phyloP scores from a whole-genome alignment of 2,888 invertebrate genomes.

The Lycia hirtaria region DNA sequence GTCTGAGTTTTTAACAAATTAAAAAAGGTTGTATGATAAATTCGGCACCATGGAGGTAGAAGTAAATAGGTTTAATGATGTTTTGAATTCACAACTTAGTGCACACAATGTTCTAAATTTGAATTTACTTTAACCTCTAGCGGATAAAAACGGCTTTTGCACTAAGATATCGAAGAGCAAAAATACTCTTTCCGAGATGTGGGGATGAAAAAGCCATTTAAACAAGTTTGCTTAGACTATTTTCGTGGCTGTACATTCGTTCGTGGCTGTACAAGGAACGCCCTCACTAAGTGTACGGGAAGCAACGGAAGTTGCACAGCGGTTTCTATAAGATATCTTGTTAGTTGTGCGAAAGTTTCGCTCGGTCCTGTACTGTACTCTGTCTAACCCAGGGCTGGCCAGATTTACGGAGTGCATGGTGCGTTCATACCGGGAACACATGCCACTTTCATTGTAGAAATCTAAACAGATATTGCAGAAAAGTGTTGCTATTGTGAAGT shows the following conservation, averaged over 20 bases:
- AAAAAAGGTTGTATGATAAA: too few species aligned
- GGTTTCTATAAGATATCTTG: slow-evolving; percentile 26
- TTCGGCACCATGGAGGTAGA: too few species aligned
- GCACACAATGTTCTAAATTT: too few species aligned
- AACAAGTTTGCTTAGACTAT: neutral
- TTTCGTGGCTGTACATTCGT: slow-evolving; percentile 12
- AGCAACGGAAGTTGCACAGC: slow-evolving; percentile 29
- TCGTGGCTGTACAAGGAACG: slow-evolving; percentile 23
- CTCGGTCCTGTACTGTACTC: slow-evolving; percentile 13
- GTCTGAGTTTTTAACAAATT: too few species aligned
- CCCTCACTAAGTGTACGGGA: slow-evolving; percentile 20
- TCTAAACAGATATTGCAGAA: neutral
- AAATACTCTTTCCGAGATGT: too few species aligned
- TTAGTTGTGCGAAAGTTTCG: slow-evolving; percentile 34
- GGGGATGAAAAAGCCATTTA: neutral
- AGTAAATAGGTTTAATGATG: too few species aligned
- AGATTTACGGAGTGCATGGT: slow-evolving; percentile 76
- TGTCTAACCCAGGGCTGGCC: slow-evolving; percentile 59
- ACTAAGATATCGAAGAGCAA: too few species aligned
- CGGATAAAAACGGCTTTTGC: too few species aligned
- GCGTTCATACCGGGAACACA: slow-evolving; percentile 63
- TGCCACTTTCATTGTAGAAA: slow-evolving; percentile 36
- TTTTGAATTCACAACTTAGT: too few species aligned
- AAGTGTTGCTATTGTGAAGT: neutral
- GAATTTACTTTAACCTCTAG: too few species aligned